Evolutionary conservation across 2,797 vertebrate species (phyloP).

Genomic region (Echeneis naucrates): DNA sequence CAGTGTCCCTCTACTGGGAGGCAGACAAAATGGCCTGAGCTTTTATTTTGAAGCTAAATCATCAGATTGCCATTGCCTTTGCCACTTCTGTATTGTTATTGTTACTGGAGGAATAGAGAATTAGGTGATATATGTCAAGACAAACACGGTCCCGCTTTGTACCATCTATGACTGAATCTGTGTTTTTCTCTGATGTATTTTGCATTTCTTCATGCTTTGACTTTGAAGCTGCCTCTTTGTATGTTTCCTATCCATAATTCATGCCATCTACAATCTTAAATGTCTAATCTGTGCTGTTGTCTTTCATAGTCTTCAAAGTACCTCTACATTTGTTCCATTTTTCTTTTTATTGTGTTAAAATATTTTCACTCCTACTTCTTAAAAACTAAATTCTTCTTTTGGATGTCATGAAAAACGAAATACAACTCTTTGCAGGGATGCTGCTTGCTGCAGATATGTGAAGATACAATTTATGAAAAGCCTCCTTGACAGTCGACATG

Average conservation of each 20-base stretch:
- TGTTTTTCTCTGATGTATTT: constrained; percentile 66
- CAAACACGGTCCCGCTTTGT: constrained; percentile 59
- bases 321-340: constrained; percentile 12
- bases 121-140: constrained; percentile 45
- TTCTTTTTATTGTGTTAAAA: constrained; percentile 15
- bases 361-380: not conserved
- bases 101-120: constrained; percentile 65
- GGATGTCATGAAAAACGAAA: constrained; percentile 4
- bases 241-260: constrained; percentile 67
- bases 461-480: constrained; percentile 57
- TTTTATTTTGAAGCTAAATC: constrained; percentile 62
- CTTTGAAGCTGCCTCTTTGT: constrained; percentile 63
- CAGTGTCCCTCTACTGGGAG: constrained; percentile 67
- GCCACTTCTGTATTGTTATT: constrained; percentile 36
- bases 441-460: constrained; percentile 21
- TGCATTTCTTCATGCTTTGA: constrained; percentile 59
- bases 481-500: constrained; percentile 61
- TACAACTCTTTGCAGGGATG: constrained; percentile 4
- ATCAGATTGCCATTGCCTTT: constrained; percentile 42
- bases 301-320: constrained; percentile 37
- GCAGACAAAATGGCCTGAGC: constrained; percentile 49
- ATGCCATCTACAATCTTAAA: constrained; percentile 58
- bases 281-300: constrained; percentile 46
- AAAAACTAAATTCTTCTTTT: constrained; percentile 23
- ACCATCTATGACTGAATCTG: constrained; percentile 43